Conservation (phyloP, 1,140 invertebrate genomes). For the Penaeus chinensis region DNA sequence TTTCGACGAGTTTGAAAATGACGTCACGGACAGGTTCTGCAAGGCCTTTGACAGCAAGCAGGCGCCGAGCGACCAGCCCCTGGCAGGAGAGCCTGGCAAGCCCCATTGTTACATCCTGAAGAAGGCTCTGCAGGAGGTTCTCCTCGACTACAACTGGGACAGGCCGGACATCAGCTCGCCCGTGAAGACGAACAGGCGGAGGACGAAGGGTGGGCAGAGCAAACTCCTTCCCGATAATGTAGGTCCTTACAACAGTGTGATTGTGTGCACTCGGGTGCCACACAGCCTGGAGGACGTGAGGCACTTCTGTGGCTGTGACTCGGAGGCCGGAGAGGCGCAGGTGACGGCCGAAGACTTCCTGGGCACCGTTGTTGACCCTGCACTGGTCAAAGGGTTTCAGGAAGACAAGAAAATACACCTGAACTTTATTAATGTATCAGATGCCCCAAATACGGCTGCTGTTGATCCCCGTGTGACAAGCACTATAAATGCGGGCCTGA, state of each 20-base stretch:
- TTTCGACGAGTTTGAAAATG: constrained; percentile 56
- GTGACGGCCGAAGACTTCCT: constrained; percentile 20
- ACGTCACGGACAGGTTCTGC: constrained; percentile 48
- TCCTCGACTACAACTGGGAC: constrained; percentile 62
- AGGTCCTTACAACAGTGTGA: constrained; percentile 53
- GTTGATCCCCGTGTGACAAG: neutral
- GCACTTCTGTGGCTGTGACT: constrained; percentile 3
- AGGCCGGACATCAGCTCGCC: constrained; percentile 60
- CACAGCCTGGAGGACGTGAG: neutral
- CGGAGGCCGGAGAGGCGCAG: neutral
- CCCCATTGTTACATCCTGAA: constrained; percentile 58
- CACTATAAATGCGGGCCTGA: constrained; percentile 11
- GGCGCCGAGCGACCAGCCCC: neutral
- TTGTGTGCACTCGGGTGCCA: constrained; percentile 57
- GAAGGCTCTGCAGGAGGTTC: constrained; percentile 58
- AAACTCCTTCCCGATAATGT: constrained; percentile 14
- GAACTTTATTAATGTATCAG: constrained; percentile 18
- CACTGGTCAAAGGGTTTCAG: constrained; percentile 41
- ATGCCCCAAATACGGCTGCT: neutral
- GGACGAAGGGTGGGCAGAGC: neutral
- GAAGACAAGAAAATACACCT: constrained; percentile 40
- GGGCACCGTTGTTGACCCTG: constrained; percentile 20
- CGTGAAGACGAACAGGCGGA: constrained; percentile 36
- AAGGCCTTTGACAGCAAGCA: constrained; percentile 35
- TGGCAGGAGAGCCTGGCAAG: neutral